Base-by-base conservation (phyloP, 2,113 vertebrate species). In the Nematolebias whitei region DNA sequence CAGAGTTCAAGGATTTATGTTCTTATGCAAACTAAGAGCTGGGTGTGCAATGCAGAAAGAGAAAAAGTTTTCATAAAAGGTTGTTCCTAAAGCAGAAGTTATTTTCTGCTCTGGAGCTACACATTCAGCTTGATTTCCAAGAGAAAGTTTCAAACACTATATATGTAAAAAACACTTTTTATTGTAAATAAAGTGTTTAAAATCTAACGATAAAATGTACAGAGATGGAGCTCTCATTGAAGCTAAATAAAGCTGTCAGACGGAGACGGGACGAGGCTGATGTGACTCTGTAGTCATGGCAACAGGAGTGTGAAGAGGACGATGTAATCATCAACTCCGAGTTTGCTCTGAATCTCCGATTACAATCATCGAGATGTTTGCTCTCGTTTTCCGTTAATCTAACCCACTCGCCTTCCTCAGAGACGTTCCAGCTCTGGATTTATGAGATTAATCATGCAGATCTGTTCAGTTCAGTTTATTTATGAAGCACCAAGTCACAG, bases 231-330 rank as follows among this genome's bases (percentile, higher is more conserved):
- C 66, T 55, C 13, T 16, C 51, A 44, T 52, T 38, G 66, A 71
- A 56, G 53, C 26, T 40, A 38, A 77, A 54, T 56, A 59, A 74
- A 71, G 52, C 47, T 80, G 76, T 78, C 80, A 72, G 79, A 80
- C 63, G 19, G 55, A 49, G 15, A 43, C 48, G 38, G 50, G 76
- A 83, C 79, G 62, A 67, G 53, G 49, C 53, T 85, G 81, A 86
- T 87, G 67, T 69, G 76, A 80, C 74, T 65, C 44, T 16, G 80
- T 86, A 53, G 57, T 74, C 82, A 88, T 87, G 70, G 85, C 78
- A 82, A 90, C 86, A 77, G 71, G 49, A 71, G 41, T 48, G 66
- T 85, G 76, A 61, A 61, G 49, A 71, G 64, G 78, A 49, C 85
- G 88, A 87, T 85, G 86, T 82, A 80, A 88, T 79, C 19, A 4